Evolutionary conservation across 2,113 vertebrate species (phyloP), one percentile per base, ranked within the genome.

Genomic region (Xiphorhynchus elegans): DNA sequence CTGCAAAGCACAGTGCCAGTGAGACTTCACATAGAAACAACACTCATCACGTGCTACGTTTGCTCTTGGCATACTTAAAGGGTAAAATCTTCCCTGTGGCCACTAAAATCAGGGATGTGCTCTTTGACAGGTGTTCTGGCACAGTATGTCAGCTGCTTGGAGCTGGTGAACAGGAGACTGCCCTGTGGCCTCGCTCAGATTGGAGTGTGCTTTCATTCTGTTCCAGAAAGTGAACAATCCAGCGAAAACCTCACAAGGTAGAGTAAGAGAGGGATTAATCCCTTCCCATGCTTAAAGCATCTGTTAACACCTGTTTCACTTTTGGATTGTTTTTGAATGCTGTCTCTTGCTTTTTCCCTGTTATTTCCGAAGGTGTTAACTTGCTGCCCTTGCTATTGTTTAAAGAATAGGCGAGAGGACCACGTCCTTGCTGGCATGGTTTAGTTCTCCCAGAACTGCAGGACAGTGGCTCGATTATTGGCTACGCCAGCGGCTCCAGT

Each of bases 391-490:
- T 96, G 93, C 93, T 97, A 58, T 93, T 94, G 70, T 91, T 96
- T 82, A 75, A 97, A 99, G 99, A 97, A 97, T 97, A 62, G 98
- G 97, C 80, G 99, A 99, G 95, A 97, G 97, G 82, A 99, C 98
- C 1, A 92, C 98, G 40, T 97, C 99, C 14, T 99, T 98, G 35
- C 97, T 99, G 39, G 98, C 98, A 15, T 99, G 99, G 99, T 99
- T 99, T 97, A 98, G 99, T 94, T 98, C 99, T 69, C 94, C 98
- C 83, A 98, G 98, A 78, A 99, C 99, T n/a, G 97, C 99, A 16
- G 98, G 98, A 60, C 99, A 99, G 90, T 99, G 99, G 99, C 98
- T 99, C n/a, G 99, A 99, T 96, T 99, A 99, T 97, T 99, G 99
- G 99, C 95, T 98, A 49, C 98, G 98, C 33, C 99, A 99, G 84